phyloP scores from a whole-genome alignment of 2,888 invertebrate species.

The Cerastoderma edule region DNA sequence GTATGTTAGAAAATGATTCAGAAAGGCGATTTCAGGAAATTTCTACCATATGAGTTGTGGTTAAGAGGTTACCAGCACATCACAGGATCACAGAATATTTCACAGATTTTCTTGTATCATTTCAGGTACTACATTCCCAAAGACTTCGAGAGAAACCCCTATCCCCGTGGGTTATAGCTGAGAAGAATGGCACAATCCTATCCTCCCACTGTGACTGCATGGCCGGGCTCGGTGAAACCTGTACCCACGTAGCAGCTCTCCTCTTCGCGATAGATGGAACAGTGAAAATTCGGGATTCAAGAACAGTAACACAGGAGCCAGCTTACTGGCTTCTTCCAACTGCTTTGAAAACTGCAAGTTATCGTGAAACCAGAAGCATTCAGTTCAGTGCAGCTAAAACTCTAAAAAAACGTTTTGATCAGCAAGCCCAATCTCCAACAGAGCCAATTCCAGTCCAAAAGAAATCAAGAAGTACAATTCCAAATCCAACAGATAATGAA shows the following conservation, averaged over 20 bases:
- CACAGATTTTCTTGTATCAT: too few relatives aligned
- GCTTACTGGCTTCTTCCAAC: slow-evolving; percentile 59
- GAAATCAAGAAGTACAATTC: too few relatives aligned
- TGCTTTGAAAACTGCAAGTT: slow-evolving; percentile 13
- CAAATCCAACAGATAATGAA: too few relatives aligned
- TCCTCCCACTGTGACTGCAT: slow-evolving; percentile 64
- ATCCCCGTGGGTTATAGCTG: slow-evolving; percentile 45
- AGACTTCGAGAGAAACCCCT: slow-evolving; percentile 37
- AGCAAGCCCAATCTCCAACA: not conserved
- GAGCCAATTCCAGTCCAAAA: not conserved
- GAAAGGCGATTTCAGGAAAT: too few relatives aligned
- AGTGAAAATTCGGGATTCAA: slow-evolving; percentile 41
- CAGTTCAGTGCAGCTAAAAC: slow-evolving; percentile 38
- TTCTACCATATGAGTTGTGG: too few relatives aligned
- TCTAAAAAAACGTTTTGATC: slow-evolving; percentile 83
- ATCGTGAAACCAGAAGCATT: slow-evolving; percentile 30
- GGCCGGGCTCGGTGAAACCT: slow-evolving; percentile 64
- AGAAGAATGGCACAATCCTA: slow-evolving; percentile 34
- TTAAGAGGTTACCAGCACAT: too few relatives aligned
- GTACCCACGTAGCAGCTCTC: slow-evolving; percentile 59
- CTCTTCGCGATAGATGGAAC: slow-evolving; percentile 57
- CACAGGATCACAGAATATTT: too few relatives aligned
- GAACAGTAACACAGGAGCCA: slow-evolving; percentile 52
- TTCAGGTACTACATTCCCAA: slow-evolving; percentile 57
- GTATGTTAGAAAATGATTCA: too few relatives aligned